Conservation (phyloP, 2,113 vertebrate genomes). For the Narcine bancroftii region DNA sequence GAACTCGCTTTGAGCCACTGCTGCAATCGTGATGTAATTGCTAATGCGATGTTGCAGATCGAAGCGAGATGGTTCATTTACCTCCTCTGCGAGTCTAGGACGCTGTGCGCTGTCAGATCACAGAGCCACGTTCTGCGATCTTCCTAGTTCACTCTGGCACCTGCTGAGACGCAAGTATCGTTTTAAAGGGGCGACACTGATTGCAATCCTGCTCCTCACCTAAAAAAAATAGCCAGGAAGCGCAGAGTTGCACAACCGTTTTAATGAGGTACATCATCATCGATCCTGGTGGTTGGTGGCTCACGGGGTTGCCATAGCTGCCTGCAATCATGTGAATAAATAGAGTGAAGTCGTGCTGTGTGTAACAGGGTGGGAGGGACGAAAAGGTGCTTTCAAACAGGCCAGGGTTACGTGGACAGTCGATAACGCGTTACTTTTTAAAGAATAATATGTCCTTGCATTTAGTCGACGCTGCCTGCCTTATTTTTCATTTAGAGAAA, state of each 20-base stretch:
- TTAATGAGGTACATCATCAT: constrained; percentile 26
- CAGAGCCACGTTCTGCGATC: neutral
- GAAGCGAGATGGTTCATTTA: constrained; percentile 36
- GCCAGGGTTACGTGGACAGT: neutral
- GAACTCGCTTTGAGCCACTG: neutral
- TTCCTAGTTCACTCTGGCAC: neutral
- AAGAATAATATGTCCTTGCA: neutral
- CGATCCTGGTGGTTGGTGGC: constrained; percentile 9
- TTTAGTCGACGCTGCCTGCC: neutral
- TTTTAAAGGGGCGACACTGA: constrained; percentile 9
- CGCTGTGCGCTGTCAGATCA: neutral
- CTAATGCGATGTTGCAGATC: constrained; percentile 18
- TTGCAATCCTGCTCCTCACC: too few relatives aligned
- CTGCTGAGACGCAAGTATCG: neutral
- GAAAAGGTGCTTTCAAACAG: constrained; percentile 11
- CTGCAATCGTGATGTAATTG: constrained; percentile 20
- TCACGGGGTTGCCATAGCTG: constrained; percentile 25
- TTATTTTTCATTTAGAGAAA: neutral
- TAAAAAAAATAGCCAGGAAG: neutral
- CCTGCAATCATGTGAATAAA: constrained; percentile 34
- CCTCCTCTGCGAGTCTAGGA: constrained; percentile 13
- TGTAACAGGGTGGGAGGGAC: constrained; percentile 14
- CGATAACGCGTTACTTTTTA: neutral
- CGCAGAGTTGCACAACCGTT: neutral
- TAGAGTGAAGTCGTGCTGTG: neutral